A percentile compares a stretch with the other conserved stretches of the same genome.
Conservation (phyloP, 1,140 invertebrate genomes). For the Habropoda laboriosa region DNA sequence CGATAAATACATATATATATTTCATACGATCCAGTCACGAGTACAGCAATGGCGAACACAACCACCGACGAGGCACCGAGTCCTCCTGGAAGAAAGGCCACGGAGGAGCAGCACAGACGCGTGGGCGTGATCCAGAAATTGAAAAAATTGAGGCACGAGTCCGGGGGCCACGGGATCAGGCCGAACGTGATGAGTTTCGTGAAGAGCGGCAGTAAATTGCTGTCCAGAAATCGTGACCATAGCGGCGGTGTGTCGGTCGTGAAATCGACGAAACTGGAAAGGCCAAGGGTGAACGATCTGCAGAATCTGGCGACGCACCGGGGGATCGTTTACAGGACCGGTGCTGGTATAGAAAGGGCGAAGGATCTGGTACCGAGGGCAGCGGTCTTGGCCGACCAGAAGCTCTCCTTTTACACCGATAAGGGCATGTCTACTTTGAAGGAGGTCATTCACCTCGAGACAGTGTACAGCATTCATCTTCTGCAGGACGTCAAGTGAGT, state of each 20-base stretch:
- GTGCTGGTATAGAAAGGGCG: conserved; percentile 81
- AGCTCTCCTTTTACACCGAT: conserved; percentile 82
- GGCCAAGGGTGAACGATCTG: conserved; percentile 64
- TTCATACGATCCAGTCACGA: not conserved
- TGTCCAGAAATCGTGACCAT: conserved; percentile 70
- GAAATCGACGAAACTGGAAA: conserved; percentile 68
- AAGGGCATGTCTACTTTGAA: conserved; percentile 82
- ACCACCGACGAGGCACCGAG: conserved; percentile 32
- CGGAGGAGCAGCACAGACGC: conserved; percentile 60
- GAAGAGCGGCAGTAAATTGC: conserved; percentile 70
- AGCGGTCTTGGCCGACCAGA: conserved; percentile 81
- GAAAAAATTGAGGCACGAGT: conserved; percentile 73
- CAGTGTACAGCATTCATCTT: conserved; percentile 84
- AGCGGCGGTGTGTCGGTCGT: conserved; percentile 24
- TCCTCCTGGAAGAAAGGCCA: conserved; percentile 13
- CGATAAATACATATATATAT: not conserved
- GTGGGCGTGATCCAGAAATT: conserved; percentile 73
- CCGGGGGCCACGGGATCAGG: conserved; percentile 66
- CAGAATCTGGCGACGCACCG: conserved; percentile 71
- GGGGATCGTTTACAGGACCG: conserved; percentile 76
- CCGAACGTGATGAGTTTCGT: conserved; percentile 77
- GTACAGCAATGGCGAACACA: not conserved
- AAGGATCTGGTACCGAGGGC: conserved; percentile 82
- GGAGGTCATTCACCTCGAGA: conserved; percentile 83
- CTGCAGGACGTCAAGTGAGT: conserved; percentile 84